phyloP scores from a whole-genome alignment of 2,888 invertebrate species.

The Cyclophora albipunctata region DNA sequence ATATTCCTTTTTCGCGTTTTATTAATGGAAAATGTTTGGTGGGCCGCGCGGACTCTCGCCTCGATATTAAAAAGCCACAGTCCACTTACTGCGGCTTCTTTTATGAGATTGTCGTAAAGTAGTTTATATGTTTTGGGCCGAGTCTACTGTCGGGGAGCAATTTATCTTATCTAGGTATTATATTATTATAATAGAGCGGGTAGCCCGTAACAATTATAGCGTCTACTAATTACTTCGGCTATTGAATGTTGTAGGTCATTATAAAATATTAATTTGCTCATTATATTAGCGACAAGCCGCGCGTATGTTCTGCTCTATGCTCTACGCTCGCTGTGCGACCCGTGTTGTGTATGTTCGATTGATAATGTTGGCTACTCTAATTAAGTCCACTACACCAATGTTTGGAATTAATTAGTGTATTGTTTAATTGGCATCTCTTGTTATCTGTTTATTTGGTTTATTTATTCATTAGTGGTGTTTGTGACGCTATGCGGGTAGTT shows the following conservation, averaged over 20 bases:
- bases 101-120: slow-evolving; percentile 63
- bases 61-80: slow-evolving; percentile 66
- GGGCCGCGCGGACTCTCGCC: slow-evolving; percentile 67
- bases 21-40: slow-evolving; percentile 76
- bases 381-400: slow-evolving; percentile 75
- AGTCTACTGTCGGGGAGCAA: background rate
- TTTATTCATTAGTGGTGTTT: slow-evolving; percentile 73
- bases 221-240: background rate
- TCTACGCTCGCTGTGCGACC: background rate
- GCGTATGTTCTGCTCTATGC: slow-evolving; percentile 27
- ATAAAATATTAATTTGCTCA: slow-evolving; percentile 41
- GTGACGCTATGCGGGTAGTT: slow-evolving; percentile 47
- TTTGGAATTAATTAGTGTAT: slow-evolving; percentile 76
- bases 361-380: slow-evolving; percentile 62
- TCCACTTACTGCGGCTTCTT: slow-evolving; percentile 60
- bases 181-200: slow-evolving; percentile 21
- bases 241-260: slow-evolving; percentile 9
- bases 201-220: background rate
- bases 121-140: slow-evolving; percentile 45
- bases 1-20: slow-evolving; percentile 77
- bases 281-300: slow-evolving; percentile 34
- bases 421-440: slow-evolving; percentile 76
- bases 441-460: slow-evolving; percentile 74
- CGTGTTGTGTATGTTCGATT: slow-evolving; percentile 28
- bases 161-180: no score